These are phyloP conservation scores for Paramormyrops kingsleyae DNA, from an alignment of 2,113 vertebrate genomes.

Conservation along the genomic window DNA sequence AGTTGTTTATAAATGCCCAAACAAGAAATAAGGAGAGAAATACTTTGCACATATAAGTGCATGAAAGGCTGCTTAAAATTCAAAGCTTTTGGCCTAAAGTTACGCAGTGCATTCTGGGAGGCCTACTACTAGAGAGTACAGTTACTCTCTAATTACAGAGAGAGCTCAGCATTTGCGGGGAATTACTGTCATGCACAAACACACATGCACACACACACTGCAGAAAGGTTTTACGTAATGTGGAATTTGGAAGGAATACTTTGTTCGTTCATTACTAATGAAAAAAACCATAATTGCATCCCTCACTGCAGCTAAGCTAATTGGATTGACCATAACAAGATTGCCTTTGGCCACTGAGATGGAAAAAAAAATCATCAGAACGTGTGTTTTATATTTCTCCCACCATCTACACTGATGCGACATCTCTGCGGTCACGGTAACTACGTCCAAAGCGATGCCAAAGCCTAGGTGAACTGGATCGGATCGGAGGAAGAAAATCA, in stretches of 20 bases:
- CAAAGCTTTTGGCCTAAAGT: background rate
- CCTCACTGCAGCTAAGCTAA: background rate
- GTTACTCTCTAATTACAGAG: background rate
- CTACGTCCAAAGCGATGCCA: background rate
- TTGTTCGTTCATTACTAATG: background rate
- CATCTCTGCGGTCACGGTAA: background rate
- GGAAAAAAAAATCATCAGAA: background rate
- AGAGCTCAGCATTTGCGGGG: background rate
- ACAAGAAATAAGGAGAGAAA: background rate
- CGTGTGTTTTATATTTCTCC: background rate
- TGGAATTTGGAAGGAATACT: background rate
- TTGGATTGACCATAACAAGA: conserved; percentile 3
- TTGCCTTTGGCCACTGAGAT: background rate
- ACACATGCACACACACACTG: background rate
- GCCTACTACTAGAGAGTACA: background rate
- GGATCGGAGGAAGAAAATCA: background rate
- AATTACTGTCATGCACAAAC: background rate
- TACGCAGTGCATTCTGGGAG: background rate
- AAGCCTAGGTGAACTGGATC: background rate
- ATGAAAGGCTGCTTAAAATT: background rate
- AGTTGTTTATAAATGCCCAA: background rate
- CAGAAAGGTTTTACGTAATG: background rate
- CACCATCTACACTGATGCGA: background rate
- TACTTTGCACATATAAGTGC: background rate
- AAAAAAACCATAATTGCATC: conserved; percentile 5